Evolutionary conservation across 2,888 invertebrate species (phyloP).

Genomic region (Thereva unica): DNA sequence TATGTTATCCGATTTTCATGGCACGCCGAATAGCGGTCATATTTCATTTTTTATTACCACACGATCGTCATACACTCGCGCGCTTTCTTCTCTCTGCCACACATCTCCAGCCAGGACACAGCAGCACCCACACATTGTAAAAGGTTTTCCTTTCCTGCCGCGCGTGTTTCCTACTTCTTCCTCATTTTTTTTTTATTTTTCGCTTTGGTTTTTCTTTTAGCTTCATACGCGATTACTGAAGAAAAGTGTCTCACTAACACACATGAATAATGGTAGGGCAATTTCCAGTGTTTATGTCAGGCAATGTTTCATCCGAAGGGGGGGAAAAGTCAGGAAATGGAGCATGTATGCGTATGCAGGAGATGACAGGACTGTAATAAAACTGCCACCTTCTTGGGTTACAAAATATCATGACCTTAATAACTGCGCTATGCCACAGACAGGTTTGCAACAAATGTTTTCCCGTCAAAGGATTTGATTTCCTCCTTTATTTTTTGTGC

Average conservation of each 20-base stretch:
- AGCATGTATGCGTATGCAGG: constrained; percentile 20
- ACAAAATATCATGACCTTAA: constrained; percentile 37
- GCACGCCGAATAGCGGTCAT: constrained; percentile 54
- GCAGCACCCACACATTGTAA: constrained; percentile 8
- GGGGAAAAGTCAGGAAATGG: constrained; percentile 14
- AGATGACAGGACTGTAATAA: constrained; percentile 38
- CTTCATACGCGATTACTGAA: too few relatives aligned
- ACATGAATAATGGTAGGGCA: neutral
- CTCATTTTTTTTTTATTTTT: too few relatives aligned
- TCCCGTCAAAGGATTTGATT: neutral
- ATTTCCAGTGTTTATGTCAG: constrained; percentile 20
- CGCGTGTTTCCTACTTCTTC: too few relatives aligned
- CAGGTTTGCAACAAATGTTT: constrained; percentile 22
- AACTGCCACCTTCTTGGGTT: constrained; percentile 39
- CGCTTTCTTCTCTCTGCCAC: constrained; percentile 17
- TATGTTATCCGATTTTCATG: constrained; percentile 58
- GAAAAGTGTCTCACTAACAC: neutral
- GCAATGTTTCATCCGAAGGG: constrained; percentile 16
- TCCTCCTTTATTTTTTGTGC: neutral
- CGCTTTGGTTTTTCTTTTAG: too few relatives aligned
- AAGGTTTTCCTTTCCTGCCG: neutral
- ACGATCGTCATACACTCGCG: constrained; percentile 40
- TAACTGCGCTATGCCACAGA: constrained; percentile 14
- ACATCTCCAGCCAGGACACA: neutral
- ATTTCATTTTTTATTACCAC: constrained; percentile 57